Evolutionary conservation across 2,113 vertebrate genomes (phyloP).

Genomic region (Corvus hawaiiensis): DNA sequence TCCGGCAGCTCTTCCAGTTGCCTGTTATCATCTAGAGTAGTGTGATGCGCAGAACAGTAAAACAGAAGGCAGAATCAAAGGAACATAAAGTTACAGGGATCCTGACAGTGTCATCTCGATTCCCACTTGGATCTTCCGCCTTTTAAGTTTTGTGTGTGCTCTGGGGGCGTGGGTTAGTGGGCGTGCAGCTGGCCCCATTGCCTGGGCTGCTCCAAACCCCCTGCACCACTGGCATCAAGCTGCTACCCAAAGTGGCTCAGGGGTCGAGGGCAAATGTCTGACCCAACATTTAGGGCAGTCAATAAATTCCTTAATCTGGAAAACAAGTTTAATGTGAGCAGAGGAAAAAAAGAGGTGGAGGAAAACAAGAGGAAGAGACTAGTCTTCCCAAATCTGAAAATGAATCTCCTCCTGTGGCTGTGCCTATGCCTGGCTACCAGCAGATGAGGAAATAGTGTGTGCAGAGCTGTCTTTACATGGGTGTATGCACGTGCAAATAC

Average conservation of each 20-base stretch:
- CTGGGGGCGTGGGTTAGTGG: rapidly evolving
- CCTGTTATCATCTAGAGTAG: slow-evolving; percentile 22
- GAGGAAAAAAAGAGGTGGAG: neutral
- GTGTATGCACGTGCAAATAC: rapidly evolving
- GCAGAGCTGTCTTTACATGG: rapidly evolving
- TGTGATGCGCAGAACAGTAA: neutral
- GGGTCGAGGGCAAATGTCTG: neutral
- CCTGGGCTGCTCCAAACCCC: neutral
- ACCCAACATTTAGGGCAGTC: neutral
- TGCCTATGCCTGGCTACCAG: neutral
- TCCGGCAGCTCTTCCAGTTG: neutral
- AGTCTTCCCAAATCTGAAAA: neutral
- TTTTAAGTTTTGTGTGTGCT: neutral
- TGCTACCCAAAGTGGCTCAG: neutral
- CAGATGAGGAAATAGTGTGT: neutral
- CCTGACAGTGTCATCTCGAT: neutral
- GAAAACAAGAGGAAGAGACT: neutral
- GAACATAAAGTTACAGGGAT: slow-evolving; percentile 31
- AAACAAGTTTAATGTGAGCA: neutral
- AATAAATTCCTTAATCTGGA: neutral
- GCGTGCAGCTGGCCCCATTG: rapidly evolving
- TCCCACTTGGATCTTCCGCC: neutral
- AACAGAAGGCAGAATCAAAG: slow-evolving; percentile 52
- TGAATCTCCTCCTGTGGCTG: neutral
- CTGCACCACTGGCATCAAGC: neutral